Evolutionary conservation across 2,113 vertebrate genomes (phyloP), one percentile per base, ranked within the genome.

Genomic region (Aplodontia rufa): DNA sequence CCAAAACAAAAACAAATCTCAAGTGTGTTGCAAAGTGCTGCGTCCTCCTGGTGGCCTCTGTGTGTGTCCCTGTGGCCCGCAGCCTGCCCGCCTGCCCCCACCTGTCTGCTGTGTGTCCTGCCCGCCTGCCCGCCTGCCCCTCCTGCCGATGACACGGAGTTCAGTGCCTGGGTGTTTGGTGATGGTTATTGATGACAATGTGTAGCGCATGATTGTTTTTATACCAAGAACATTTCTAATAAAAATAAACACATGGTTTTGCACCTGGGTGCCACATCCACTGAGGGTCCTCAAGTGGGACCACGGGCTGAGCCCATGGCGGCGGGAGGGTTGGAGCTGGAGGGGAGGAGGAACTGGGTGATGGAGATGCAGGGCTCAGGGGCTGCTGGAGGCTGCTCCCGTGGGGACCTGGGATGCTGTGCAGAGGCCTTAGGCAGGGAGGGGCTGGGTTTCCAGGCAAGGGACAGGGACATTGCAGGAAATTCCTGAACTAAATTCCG

Each of bases 151-250:
- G 95, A 97, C 96, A 96, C 78, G 37, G 98, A 99, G 98, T 99
- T 99, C 99, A 99, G 99, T 99, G 99, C 99, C 99, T 99, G 99
- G 99, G 99, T 99, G 99, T 99, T 98, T 99, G 97, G 96, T 97
- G 97, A 99, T 99, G 99, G 99, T 98, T 98, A 98, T 98, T 98
- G 98, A 98, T 97, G 97, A 98, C 98, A 98, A 99, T 98, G 99
- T 99, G 99, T 99, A 99, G 98, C 99, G 99, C 99, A 99, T 99
- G 99, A 99, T 98, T 98, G 99, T 99, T 99, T 99, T 99, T 99
- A 99, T 99, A 99, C 99, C 95, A 35, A 99, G 99, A 98, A 99
- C 98, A 98, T 99, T 99, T 99, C 99, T 99, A 99, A 99, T 99
- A 99, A 99, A 99, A 99, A 99, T 98, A 96, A 96, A 97, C 94